Evolutionary conservation across 2,888 invertebrate species (phyloP).

Genomic region (Apodemia zela): DNA sequence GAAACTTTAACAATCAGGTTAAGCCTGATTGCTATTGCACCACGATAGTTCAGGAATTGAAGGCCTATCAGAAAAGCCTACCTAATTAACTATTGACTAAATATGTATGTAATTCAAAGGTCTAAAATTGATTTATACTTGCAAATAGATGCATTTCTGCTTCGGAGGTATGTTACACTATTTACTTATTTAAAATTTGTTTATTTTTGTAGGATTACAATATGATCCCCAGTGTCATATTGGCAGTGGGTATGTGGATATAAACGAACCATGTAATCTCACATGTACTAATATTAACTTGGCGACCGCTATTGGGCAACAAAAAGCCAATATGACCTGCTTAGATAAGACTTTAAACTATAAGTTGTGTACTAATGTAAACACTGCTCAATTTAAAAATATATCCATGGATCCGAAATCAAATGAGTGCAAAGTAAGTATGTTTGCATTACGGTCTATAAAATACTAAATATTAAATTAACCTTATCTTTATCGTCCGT

Average conservation of each 20-base stretch:
- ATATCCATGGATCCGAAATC: conserved; percentile 12
- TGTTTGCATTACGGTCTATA: no score
- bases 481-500: no score
- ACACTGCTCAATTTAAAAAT: conserved; percentile 8
- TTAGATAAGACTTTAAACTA: conserved; percentile 33
- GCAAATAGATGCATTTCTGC: no score
- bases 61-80: no score
- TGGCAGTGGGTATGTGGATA: conserved; percentile 49
- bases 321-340: conserved; percentile 57
- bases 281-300: conserved; percentile 46
- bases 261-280: conserved; percentile 55
- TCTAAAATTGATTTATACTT: no score
- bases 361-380: conserved; percentile 18
- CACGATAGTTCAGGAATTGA: no score
- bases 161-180: no score
- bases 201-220: conserved; percentile 28
- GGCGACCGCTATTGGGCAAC: conserved; percentile 37
- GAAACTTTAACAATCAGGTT: no score
- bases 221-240: conserved; percentile 52
- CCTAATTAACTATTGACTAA: no score
- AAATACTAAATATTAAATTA: no score
- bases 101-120: no score
- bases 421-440: conserved; percentile 28
- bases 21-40: no score
- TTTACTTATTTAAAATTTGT: not conserved